Base-by-base conservation (phyloP, 2,797 vertebrate genomes). In the Chiroxiphia lanceolata region DNA sequence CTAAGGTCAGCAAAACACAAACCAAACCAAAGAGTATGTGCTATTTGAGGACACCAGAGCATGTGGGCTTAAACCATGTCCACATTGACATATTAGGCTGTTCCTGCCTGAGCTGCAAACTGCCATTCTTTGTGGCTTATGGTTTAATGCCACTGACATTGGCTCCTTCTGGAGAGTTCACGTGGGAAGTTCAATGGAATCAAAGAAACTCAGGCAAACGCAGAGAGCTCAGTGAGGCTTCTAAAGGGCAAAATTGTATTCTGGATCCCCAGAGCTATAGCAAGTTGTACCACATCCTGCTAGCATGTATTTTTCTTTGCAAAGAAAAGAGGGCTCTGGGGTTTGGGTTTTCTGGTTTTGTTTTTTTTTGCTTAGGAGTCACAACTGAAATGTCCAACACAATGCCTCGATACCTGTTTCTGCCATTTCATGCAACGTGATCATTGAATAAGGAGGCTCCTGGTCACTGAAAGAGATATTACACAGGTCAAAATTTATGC, bases 391-490 rank as follows among this genome's bases (percentile, higher is more conserved):
- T 79, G 68, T 70, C 90, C 87, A 79, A 42, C 82, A 95, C 94
- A 90, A 72, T 65, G 89, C 38, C 50, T 95, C 77, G 98, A 98
- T 98, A 99, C 99, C 99, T 68, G 99, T 99, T 98, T 99, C 99
- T 96, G 99, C 99, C 99, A 99, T 99, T 98, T 99, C 99, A 54
- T 99, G 99, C 97, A 99, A 98, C 26, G 99, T 99, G 98, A 99
- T 99, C 99, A 99, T 99, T 97, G 99, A 99, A 98, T 99, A 99
- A 20, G 99, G 99, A 78, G 99, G 99, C 96, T 99, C 99, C 98
- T 99, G 99, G 98, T 99, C 99, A 98, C 99, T 99, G 98, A 96
- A 99, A 98, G 93, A 98, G 97, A 97, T 50, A 97, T 96, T 83
- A 60, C 75, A 97, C 82, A 96, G 70, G 89, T 97, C 90, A 97